These are phyloP conservation scores for Apolygus lucorum DNA, from an alignment of 1,140 invertebrate species.

Conservation along the genomic window DNA sequence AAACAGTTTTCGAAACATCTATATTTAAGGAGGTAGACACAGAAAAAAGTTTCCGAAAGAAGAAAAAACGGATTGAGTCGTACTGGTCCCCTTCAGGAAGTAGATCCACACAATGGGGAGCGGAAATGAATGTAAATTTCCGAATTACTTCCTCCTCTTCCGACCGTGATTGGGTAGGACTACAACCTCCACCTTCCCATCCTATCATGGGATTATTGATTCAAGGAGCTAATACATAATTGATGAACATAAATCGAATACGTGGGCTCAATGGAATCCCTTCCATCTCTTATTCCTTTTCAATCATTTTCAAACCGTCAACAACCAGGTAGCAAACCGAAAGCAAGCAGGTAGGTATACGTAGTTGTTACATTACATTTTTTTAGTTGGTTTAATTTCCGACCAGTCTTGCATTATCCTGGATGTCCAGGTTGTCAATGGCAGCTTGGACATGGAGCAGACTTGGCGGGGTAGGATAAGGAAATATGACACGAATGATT, in stretches of 20 bases:
- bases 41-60: not conserved
- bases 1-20: not conserved
- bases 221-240: not conserved
- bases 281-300: not conserved
- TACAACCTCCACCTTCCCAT: not conserved
- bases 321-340: too few species aligned
- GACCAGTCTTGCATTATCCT: too few species aligned
- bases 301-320: not conserved
- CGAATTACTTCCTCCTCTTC: not conserved
- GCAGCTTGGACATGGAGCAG: too few species aligned
- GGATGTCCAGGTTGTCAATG: too few species aligned
- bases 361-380: too few species aligned
- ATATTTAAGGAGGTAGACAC: not conserved
- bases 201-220: not conserved
- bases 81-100: not conserved
- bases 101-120: not conserved
- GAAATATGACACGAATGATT: too few species aligned
- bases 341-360: too few species aligned
- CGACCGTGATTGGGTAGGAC: not conserved
- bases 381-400: too few species aligned
- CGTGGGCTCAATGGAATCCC: not conserved
- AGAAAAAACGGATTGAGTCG: not conserved
- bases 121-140: not conserved
- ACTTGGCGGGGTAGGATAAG: too few species aligned
- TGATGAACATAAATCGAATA: not conserved